Base-by-base conservation (phyloP, 23 tunicate species). In the Botrylloides violaceus region DNA sequence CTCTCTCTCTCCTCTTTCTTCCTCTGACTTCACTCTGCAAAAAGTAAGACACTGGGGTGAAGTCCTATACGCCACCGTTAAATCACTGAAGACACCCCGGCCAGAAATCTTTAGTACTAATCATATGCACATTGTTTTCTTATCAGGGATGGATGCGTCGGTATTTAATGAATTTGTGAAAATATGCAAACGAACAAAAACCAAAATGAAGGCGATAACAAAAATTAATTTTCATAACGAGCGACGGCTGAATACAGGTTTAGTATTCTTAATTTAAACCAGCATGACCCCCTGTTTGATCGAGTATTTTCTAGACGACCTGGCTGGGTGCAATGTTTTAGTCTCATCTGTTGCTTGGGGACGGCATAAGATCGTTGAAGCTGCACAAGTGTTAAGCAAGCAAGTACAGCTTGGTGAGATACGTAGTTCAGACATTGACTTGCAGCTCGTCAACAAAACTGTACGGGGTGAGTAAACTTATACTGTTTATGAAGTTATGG, bases 281-380 rank as follows among this genome's bases (percentile, higher is more conserved):
- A 43, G 15, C 15, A 15, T 43, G 53, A 43, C 15, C 15, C 53
- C 53, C 15, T n/a, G n/a, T n/a, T n/a, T n/a, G n/a, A n/a, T n/a
- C n/a, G n/a, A n/a, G n/a, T n/a, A n/a, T 43, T 28, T 61, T 19
- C 19, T 62, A 36, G 37, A 2, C 32, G 53, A 18, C 4, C 4
- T 3, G 2, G 25, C 7, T 20, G 53, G 64, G 4, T 75, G 58
- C 32, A 32, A 57, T 64, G 80, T 76, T 6, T 26, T 75, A n/a
- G 36, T 76, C 23, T 27, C 72, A 38, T 76, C 80, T n/a, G 27
- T 66, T 2, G 23, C 7, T 23, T 27, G 30, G 5, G 25, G 72
- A 12, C 72, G 80, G 15, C 80, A 62, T 7, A 76, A 32, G 30
- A 20, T 76, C 3, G 59, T 76, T 4, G 80, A 76, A 4, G 68